Evolutionary conservation across 2,113 vertebrate genomes (phyloP), one percentile per base, ranked within the genome.

Genomic region (Phalacrocorax pelagicus): DNA sequence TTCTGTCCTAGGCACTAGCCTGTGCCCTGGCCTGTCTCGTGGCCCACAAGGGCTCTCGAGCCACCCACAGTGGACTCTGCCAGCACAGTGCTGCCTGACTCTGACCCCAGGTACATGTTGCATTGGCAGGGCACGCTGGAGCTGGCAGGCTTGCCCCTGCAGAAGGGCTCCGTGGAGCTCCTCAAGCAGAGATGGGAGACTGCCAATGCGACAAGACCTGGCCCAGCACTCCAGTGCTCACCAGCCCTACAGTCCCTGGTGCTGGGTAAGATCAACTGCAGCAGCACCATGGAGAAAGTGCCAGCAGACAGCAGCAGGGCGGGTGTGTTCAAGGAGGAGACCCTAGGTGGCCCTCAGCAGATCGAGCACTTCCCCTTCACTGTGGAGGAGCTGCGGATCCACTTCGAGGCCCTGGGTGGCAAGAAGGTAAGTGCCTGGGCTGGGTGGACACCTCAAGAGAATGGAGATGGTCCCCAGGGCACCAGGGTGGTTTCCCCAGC

Each of bases 301-400:
- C 36, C 30, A 2, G 65, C 80, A 51, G 69, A 40, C 11, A 42
- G 40, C 62, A 63, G 47, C n/a, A 91, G 10, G 4, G n/a, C 7
- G 1, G 94, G 97, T 13, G 46, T 84, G 42, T 32, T 92, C 69
- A 97, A 97, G 85, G 95, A 98, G 44, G 93, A 97, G 15, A 66
- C 61, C 4, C 11, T 52, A 11, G 62, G 52, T 3, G 77, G 73
- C 29, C 58, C 79, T n/a, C 97, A 97, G 70, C 96, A 74, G 70
- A 92, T 87, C 1, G 98, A 98, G 34, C 92, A 72, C 3, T 89
- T 98, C 79, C 86, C 97, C 38, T 90, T 98, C 30, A 97, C 98
- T 16, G 97, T 98, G 30, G 98, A 98, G 47, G 98, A 98, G 80
- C 96, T 98, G 59, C 97, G 97, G 69, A 98, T 97, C 83, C 96